These are phyloP conservation scores for Hypomecis atomaria DNA, from an alignment of 2,888 invertebrate species.

Conservation along the genomic window DNA sequence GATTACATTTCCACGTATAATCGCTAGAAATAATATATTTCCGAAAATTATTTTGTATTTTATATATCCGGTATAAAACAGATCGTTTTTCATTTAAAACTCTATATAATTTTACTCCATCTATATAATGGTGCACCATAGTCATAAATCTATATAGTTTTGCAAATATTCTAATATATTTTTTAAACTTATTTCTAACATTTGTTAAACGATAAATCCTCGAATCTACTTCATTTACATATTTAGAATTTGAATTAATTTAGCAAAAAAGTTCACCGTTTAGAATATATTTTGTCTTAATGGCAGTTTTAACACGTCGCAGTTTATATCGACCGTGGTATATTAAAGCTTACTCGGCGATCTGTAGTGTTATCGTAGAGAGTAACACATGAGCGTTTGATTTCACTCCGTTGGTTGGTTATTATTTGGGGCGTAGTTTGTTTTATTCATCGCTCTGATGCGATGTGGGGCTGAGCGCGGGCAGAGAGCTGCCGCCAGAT, in stretches of 20 bases:
- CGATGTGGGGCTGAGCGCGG: constrained; percentile 81
- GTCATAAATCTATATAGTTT: constrained; percentile 71
- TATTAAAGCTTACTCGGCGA: constrained; percentile 36
- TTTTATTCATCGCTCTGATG: constrained; percentile 82
- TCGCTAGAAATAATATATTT: constrained; percentile 67
- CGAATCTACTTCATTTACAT: constrained; percentile 69
- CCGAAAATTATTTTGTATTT: constrained; percentile 49
- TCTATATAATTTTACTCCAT: constrained; percentile 63
- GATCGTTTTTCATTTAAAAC: constrained; percentile 53
- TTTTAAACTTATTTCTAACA: constrained; percentile 50
- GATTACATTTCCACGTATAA: constrained; percentile 53
- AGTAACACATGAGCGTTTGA: constrained; percentile 10
- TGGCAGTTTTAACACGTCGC: constrained; percentile 38
- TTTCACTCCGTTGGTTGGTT: constrained; percentile 24
- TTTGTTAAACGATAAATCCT: constrained; percentile 63
- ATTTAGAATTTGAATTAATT: constrained; percentile 50
- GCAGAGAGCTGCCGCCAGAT: constrained; percentile 81
- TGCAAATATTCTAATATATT: constrained; percentile 54
- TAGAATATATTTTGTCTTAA: constrained; percentile 37
- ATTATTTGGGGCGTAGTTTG: constrained; percentile 40
- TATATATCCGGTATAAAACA: constrained; percentile 54
- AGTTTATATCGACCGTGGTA: constrained; percentile 8
- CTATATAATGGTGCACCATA: constrained; percentile 80
- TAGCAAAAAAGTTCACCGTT: constrained; percentile 42
- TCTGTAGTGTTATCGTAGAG: constrained; percentile 39